A percentile compares a stretch with the other conserved stretches of the same genome.
Conservation (phyloP, 2,797 vertebrate genomes). For the Bufotes viridis region DNA sequence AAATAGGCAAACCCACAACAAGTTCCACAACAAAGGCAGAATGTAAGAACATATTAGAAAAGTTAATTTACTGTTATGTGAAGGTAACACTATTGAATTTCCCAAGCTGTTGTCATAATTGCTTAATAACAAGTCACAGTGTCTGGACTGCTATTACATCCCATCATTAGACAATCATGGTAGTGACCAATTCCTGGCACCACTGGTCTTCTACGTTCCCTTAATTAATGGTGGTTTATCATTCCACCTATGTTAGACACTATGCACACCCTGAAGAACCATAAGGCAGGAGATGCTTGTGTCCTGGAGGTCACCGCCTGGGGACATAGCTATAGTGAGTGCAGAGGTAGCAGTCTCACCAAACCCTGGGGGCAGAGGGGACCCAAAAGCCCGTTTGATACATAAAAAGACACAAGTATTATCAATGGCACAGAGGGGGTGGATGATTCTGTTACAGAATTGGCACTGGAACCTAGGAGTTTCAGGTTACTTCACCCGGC, state of each 20-base stretch:
- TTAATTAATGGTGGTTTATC: background rate
- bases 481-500: no score
- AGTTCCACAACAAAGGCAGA: background rate
- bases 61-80: background rate
- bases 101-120: background rate
- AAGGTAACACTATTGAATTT: constrained; percentile 8
- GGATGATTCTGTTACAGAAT: no score
- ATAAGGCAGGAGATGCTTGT: background rate
- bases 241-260: background rate
- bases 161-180: background rate
- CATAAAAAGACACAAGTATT: no score
- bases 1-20: background rate
- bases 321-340: no score
- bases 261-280: background rate
- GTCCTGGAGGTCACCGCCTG: no score
- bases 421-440: no score
- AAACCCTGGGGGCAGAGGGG: no score
- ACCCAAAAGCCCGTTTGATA: no score
- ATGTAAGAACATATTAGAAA: background rate
- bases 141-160: background rate
- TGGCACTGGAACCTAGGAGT: no score
- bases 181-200: background rate
- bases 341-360: no score
- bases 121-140: background rate
- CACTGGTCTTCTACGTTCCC: background rate